Evolutionary conservation across 2,797 vertebrate genomes (phyloP), one percentile per base, ranked within the genome.

Genomic region (Steatocranus sp.): DNA sequence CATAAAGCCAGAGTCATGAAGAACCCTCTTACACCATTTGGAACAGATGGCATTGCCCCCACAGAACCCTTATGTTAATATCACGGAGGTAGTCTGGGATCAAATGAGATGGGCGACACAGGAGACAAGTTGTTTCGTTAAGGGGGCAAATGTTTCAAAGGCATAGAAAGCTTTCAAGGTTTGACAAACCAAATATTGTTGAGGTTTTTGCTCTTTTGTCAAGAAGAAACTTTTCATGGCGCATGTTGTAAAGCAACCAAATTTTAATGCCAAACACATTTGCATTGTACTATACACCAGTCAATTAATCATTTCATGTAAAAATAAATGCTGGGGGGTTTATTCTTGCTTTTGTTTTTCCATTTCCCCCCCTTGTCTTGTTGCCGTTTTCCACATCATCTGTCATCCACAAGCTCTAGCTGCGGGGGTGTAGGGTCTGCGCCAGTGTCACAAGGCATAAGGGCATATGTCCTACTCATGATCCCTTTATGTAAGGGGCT

Each of bases 401-500:
- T 85, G 83, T 58, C 81, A 75, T 79, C 27, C 34, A 2, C 30
- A 3, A 9, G 70, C 79, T 78, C 56, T 25, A 23, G 76, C 41
- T 53, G 76, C 3, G 3, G 75, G 76, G 75, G 80, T 8, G 17
- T n/a, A 14, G 78, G 79, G 84, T 86, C 83, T 43, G 79, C 84
- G 12, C 63, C 38, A 51, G 80, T 18, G 11, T 78, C 86, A 76
- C 58, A 80, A 85, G 83, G 88, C 74, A 68, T 38, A 14, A 81
- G 56, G 86, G 34, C 92, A 93, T 87, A 92, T 88, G 91, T 85
- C 83, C 76, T 11, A 5, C 73, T 84, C 81, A 61, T 82, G 85
- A 93, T 93, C 91, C 66, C 61, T 93, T 88, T 91, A 85, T 86
- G 78, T 88, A 87, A 90, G 76, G 38, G 84, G 76, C 66, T 87